These are phyloP conservation scores for Prosopocoilus inquinatus DNA, from an alignment of 2,888 invertebrate genomes.

Conservation along the genomic window DNA sequence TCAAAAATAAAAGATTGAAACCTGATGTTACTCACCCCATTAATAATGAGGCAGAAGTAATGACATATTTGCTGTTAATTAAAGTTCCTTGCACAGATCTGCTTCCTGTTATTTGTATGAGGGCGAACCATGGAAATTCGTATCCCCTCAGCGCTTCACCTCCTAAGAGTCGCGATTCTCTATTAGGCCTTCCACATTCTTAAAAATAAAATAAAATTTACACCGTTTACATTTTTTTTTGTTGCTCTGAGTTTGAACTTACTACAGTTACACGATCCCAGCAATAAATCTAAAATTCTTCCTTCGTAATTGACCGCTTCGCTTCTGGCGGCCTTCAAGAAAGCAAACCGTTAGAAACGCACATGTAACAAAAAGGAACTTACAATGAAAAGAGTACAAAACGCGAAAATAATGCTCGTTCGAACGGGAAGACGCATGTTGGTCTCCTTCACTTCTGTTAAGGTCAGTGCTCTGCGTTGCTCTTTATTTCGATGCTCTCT, in stretches of 20 bases:
- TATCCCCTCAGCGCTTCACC: constrained; percentile 53
- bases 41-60: constrained; percentile 57
- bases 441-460: too few relatives aligned
- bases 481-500: too few relatives aligned
- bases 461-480: too few relatives aligned
- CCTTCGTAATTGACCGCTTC: constrained; percentile 9
- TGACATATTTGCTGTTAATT: constrained; percentile 58
- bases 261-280: constrained; percentile 41
- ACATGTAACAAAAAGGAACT: too few relatives aligned
- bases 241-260: constrained; percentile 26
- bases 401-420: background rate
- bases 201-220: background rate
- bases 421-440: too few relatives aligned
- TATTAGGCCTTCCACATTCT: constrained; percentile 55
- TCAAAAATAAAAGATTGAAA: background rate
- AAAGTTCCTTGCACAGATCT: constrained; percentile 51
- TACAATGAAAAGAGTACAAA: background rate
- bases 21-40: constrained; percentile 47
- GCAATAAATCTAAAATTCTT: constrained; percentile 33
- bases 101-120: constrained; percentile 49
- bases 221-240: background rate
- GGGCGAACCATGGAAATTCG: constrained; percentile 59
- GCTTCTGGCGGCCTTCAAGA: too few relatives aligned
- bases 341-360: too few relatives aligned
- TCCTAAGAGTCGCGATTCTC: constrained; percentile 46